phyloP scores from a whole-genome alignment of 2,888 invertebrate genomes.

The Monoplex corrugatus region DNA sequence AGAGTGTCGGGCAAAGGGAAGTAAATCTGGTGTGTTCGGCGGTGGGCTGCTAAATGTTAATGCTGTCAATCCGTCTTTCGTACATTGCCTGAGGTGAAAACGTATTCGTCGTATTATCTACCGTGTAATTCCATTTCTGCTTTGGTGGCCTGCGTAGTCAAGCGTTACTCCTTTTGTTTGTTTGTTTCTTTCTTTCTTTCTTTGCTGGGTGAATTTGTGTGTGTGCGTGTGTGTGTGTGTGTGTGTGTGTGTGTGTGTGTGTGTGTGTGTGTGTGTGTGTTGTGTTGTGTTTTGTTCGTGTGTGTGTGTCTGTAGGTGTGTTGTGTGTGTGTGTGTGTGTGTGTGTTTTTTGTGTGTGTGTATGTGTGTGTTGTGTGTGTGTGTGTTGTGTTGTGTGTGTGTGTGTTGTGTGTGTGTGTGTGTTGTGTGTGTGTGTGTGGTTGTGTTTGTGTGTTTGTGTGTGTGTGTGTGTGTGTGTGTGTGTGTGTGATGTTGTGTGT shows the following conservation, averaged over 20 bases:
- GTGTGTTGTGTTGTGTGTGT: too few species aligned
- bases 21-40: constrained; percentile 6
- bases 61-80: constrained; percentile 31
- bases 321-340: not conserved
- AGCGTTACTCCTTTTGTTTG: too few species aligned
- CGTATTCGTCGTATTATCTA: constrained; percentile 30
- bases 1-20: not conserved
- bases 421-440: too few species aligned
- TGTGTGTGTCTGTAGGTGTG: constrained; percentile 11
- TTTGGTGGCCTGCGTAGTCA: not conserved
- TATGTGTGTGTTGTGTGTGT: too few species aligned
- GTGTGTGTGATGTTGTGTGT: too few species aligned
- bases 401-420: too few species aligned
- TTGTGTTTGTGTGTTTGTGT: too few species aligned
- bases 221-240: constrained; percentile 8
- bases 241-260: constrained; percentile 22
- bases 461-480: too few species aligned
- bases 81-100: constrained; percentile 24
- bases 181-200: too few species aligned
- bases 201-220: constrained; percentile 12
- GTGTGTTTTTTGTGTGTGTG: not conserved
- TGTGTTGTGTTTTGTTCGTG: not conserved
- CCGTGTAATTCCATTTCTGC: not conserved
- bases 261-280: constrained; percentile 7
- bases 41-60: constrained; percentile 17